Evolutionary conservation across 2,888 invertebrate species (phyloP), one percentile per base, ranked within the genome.

Genomic region (Nipponacmea schrenckii): DNA sequence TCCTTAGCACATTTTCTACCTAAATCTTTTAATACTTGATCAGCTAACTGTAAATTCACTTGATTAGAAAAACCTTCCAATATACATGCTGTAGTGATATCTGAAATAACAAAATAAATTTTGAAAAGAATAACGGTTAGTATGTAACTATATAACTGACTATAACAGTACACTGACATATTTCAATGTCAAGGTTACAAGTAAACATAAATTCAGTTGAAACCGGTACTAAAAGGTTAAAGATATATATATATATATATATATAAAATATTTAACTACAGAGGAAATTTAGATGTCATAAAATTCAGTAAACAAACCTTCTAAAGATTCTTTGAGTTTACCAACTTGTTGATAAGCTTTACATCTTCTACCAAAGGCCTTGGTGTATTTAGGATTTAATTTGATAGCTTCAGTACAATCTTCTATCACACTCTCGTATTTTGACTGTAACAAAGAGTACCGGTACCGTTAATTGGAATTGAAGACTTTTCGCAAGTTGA

Each of bases 41-140:
- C 97, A 31, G 97, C 96, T 90, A 94, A 93, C 73, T 93, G 90
- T 31, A 97, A 90, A 27, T 94, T 94, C 76, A 91, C 92, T 81
- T 93, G 93, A 85, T 95, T 96, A 84, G 93, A 92, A 90, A 97
- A 98, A 81, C 92, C 92, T 90, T 97, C 97, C 76, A 97, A 90
- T 80, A 97, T 93, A 86, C 97, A 97, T 24, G 95, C 95, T 39
- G 96, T 94, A 0, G 97, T 97, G 0, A 96, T 93, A 91, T 98
- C 97, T 88, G 80, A 10, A 77, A 82, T 64, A 69, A 76, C 67
- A 67, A 44, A 70, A 39, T 39, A 39, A n/a, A n/a, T n/a, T n/a
- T n/a, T n/a, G n/a, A n/a, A n/a, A n/a, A n/a, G n/a, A n/a, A n/a
- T n/a, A n/a, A n/a, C n/a, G n/a, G n/a, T n/a, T n/a, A n/a, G n/a